Percentiles rank a stretch among this genome's conserved stretches.
Conservation (phyloP, 1,140 invertebrate genomes). For the Planococcus citri region DNA sequence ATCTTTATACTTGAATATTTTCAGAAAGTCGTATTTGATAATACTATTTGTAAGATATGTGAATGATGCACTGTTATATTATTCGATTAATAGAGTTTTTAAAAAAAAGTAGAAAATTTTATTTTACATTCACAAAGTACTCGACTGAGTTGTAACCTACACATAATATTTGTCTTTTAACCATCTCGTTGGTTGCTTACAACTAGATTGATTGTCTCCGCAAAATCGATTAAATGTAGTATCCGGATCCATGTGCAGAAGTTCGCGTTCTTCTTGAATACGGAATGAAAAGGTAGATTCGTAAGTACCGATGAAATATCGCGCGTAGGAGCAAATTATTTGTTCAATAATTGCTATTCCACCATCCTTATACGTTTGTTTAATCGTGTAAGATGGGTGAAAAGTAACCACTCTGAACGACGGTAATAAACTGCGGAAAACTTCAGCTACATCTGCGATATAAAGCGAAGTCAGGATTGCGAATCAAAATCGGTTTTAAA, state of each 20-base stretch:
- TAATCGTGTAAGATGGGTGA: slow-evolving; percentile 35
- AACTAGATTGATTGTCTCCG: too few species aligned
- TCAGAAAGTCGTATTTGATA: too few species aligned
- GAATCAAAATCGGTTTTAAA: not conserved
- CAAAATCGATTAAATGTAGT: too few species aligned
- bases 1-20: too few species aligned
- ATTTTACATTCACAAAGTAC: too few species aligned
- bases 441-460: slow-evolving; percentile 40
- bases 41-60: too few species aligned
- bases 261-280: slow-evolving; percentile 94
- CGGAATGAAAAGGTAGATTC: slow-evolving; percentile 93
- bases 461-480: slow-evolving; percentile 17
- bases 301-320: slow-evolving; percentile 79
- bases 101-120: too few species aligned
- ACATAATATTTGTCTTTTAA: too few species aligned
- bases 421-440: slow-evolving; percentile 36
- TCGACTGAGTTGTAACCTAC: too few species aligned
- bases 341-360: slow-evolving; percentile 91
- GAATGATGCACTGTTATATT: too few species aligned
- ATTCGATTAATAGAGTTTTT: too few species aligned
- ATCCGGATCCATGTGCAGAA: slow-evolving; percentile 69
- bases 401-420: slow-evolving; percentile 39
- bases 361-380: slow-evolving; percentile 64
- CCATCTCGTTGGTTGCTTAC: too few species aligned
- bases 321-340: slow-evolving; percentile 79